A percentile compares a stretch with the other conserved stretches of the same genome.
phyloP scores from a whole-genome alignment of 1,140 invertebrate species.

The Drosophila paulistorum region DNA sequence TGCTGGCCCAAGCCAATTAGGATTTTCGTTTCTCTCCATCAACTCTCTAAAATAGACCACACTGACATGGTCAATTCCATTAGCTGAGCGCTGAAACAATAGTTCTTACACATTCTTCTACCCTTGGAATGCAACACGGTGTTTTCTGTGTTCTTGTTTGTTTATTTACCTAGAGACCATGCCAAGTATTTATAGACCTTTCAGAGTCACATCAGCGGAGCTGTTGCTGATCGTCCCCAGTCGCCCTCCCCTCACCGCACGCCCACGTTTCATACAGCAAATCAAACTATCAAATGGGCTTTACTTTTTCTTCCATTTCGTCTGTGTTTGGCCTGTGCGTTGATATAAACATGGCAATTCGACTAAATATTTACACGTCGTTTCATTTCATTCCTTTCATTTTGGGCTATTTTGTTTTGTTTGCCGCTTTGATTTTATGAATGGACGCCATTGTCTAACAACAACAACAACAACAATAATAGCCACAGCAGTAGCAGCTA shows the following conservation, averaged over 20 bases:
- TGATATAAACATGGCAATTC: constrained; percentile 62
- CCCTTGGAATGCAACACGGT: constrained; percentile 28
- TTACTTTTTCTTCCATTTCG: constrained; percentile 32
- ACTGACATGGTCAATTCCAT: background rate
- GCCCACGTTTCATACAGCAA: constrained; percentile 18
- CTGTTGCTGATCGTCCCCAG: constrained; percentile 9
- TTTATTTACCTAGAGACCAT: constrained; percentile 48
- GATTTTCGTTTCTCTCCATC: background rate
- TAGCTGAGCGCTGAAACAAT: background rate
- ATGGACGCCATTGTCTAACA: constrained; percentile 60
- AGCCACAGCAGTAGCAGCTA: constrained; percentile 3
- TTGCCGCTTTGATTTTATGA: constrained; percentile 50
- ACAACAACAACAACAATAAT: constrained; percentile 9
- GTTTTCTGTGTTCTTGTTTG: constrained; percentile 20
- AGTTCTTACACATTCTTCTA: background rate
- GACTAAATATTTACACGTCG: constrained; percentile 63
- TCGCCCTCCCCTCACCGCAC: background rate
- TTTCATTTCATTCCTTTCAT: constrained; percentile 58
- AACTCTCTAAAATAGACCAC: too few species aligned
- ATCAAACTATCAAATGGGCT: constrained; percentile 52
- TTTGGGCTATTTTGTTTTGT: constrained; percentile 45
- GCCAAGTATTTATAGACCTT: constrained; percentile 65
- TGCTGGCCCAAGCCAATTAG: constrained; percentile 7
- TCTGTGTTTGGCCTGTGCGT: constrained; percentile 22
- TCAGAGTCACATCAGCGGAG: constrained; percentile 55